Evolutionary conservation across 2,888 invertebrate species (phyloP).

Genomic region (Nephrotoma guestfalica): DNA sequence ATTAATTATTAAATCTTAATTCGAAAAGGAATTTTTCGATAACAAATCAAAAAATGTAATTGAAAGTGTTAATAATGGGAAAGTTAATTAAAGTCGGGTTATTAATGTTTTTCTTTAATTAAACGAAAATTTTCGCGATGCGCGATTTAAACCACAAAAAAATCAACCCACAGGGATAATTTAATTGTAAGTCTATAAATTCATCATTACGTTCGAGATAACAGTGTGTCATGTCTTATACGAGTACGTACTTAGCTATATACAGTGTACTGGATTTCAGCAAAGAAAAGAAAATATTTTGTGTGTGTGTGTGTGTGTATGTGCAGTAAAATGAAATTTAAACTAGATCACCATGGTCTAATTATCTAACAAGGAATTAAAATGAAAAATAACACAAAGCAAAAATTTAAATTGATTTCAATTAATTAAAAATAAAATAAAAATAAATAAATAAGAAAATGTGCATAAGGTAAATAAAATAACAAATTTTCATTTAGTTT

Average conservation of each 20-base stretch:
- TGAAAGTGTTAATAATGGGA: background rate
- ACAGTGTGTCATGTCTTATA: background rate
- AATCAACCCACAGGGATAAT: background rate
- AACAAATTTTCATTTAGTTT: background rate
- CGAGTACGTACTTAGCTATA: background rate
- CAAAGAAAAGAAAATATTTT: background rate
- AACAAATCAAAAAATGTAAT: background rate
- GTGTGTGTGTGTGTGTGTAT: background rate
- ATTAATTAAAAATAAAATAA: background rate
- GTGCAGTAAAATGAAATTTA: background rate
- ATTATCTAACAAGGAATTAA: background rate
- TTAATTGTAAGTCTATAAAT: background rate
- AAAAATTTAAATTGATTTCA: background rate
- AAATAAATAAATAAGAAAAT: background rate
- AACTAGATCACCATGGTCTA: background rate
- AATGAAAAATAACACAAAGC: background rate
- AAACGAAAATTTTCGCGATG: background rate
- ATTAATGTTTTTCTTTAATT: background rate
- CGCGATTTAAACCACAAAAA: background rate
- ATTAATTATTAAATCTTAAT: background rate
- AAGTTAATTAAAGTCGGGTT: background rate
- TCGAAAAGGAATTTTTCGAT: background rate
- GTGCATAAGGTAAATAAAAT: background rate
- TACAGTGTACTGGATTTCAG: background rate
- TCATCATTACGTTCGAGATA: background rate